phyloP scores from a whole-genome alignment of 2,113 vertebrate species.

The Lophura nycthemera region DNA sequence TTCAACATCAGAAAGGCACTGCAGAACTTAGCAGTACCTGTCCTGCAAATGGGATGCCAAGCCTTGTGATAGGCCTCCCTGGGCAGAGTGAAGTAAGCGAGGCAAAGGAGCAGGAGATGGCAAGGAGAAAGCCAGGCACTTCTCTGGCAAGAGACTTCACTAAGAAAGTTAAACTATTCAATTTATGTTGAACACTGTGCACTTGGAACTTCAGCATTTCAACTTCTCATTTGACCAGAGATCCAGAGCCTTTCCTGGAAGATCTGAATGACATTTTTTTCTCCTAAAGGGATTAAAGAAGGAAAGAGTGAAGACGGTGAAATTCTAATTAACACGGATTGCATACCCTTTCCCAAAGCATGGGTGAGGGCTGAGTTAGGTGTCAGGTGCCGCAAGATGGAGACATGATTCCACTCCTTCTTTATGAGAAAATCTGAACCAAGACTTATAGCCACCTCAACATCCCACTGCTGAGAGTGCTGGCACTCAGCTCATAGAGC shows the following conservation, averaged over 20 bases:
- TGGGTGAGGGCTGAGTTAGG: background rate
- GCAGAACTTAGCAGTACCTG: background rate
- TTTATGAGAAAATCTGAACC: background rate
- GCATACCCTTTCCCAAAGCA: accelerated
- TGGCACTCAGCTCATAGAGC: background rate
- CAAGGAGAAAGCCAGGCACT: background rate
- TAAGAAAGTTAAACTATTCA: background rate
- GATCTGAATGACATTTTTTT: background rate
- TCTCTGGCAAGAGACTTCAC: background rate
- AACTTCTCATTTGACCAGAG: background rate
- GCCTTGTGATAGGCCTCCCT: background rate
- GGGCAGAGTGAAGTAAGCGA: background rate
- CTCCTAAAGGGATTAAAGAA: background rate
- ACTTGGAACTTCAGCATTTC: background rate
- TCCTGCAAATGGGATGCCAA: background rate
- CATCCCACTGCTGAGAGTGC: background rate
- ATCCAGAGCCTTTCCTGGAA: background rate
- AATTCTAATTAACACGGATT: background rate
- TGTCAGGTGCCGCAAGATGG: background rate
- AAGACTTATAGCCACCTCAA: background rate
- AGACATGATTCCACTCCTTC: background rate
- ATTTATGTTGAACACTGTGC: background rate
- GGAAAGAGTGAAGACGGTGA: background rate
- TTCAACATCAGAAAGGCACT: background rate
- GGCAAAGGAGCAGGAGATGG: background rate